These are phyloP conservation scores for Macrotus californicus DNA, from an alignment of 2,113 vertebrate species.

Conservation along the genomic window DNA sequence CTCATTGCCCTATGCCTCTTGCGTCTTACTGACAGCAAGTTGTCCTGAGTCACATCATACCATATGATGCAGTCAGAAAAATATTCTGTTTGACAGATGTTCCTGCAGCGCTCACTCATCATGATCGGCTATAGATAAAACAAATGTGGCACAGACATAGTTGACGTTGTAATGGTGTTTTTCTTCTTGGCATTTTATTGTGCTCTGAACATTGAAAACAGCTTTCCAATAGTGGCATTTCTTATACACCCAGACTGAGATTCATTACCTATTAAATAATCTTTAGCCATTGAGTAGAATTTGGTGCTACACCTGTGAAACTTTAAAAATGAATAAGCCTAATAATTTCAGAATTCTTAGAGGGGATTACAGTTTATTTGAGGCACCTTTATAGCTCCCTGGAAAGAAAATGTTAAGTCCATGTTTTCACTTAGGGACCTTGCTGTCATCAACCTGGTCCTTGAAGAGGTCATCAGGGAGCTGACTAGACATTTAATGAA, in stretches of 20 bases:
- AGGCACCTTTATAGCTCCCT: not conserved
- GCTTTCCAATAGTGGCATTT: not conserved
- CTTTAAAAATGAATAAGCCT: not conserved
- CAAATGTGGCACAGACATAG: not conserved
- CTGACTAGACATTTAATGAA: not conserved
- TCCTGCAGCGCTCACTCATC: not conserved
- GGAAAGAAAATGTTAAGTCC: not conserved
- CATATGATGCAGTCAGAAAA: not conserved
- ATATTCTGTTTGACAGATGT: not conserved
- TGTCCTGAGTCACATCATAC: not conserved
- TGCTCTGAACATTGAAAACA: not conserved
- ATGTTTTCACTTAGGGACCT: not conserved
- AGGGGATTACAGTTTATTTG: not conserved
- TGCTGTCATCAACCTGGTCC: not conserved
- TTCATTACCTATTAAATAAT: not conserved
- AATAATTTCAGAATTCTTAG: not conserved
- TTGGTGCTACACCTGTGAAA: not conserved
- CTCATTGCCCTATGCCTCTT: not conserved
- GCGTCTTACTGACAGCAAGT: not conserved
- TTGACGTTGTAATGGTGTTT: not conserved
- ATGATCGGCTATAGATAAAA: not conserved
- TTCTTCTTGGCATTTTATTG: not conserved
- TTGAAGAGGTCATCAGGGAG: not conserved
- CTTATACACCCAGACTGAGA: not conserved
- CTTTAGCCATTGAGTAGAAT: not conserved